Base-by-base conservation (phyloP, 2,888 invertebrate species). In the Aphidius colemani region DNA sequence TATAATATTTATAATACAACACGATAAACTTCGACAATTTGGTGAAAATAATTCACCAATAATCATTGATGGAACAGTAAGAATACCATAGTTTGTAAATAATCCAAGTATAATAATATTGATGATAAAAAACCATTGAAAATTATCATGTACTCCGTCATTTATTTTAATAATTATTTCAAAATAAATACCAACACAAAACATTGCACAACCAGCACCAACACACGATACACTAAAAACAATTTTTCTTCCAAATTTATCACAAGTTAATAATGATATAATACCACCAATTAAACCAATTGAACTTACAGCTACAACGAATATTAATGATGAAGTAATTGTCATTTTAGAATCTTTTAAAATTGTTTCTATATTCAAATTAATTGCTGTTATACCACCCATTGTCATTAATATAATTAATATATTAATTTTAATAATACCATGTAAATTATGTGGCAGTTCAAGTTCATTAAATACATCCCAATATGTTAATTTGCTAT, bases 391-490 rank as follows among this genome's bases (percentile, higher is more conserved):
- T 0, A 79, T 57, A 9, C 81, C 81, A 63, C 74, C 72, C 6
- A 78, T 48, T 53, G 80, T 81, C 63, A 74, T 68, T 58, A 78
- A 76, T 9, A 76, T 66, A 59, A 75, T 76, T 1, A 81, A 63
- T 0, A 72, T 50, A 4, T 68, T 65, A 0, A 71, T 66, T n/a
- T 80, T 65, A 3, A 75, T 11, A 8, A 77, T 30, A 0, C 79
- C 77, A 6, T 72, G 75, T 6, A 71, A 66, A 55, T 72, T 73
- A 1, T 65, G 67, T 7, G 64, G 55, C 10, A 56, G 8, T 7
- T 40, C 66, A 8, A 76, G 62, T 30, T 75, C 72, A 2, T 50
- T 55, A n/a, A 43, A 5, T 7, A 55, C 18, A 8, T 61, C 43
- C 0, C 43, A 7, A 30, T 53, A 46, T 9, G 51, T 65, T 53